Evolutionary conservation across 2,797 vertebrate species (phyloP).

Genomic region (Fistularia tabacaria): DNA sequence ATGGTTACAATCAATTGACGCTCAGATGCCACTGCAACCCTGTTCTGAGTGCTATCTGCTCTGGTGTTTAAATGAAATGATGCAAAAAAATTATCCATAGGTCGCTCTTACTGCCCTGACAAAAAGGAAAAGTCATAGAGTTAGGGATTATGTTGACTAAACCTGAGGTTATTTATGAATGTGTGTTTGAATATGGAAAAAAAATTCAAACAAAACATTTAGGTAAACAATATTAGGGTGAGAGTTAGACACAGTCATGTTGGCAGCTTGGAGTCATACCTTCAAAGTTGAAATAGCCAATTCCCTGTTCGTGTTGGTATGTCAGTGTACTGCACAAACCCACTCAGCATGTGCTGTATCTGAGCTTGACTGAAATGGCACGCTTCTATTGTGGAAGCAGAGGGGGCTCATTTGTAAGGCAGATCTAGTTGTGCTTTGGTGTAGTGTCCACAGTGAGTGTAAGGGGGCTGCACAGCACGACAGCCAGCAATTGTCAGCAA

Average conservation of each 20-base stretch:
- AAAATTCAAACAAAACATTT: too few relatives aligned
- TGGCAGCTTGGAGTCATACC: constrained; percentile 49
- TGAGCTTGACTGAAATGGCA: constrained; percentile 34
- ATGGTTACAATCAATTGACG: too few relatives aligned
- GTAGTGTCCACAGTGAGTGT: constrained; percentile 50
- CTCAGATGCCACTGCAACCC: too few relatives aligned
- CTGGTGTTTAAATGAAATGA: too few relatives aligned
- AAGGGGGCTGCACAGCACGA: constrained; percentile 51
- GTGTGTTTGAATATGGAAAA: too few relatives aligned
- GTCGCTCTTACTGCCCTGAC: too few relatives aligned
- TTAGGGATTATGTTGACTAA: too few relatives aligned
- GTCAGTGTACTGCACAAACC: not conserved
- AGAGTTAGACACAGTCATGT: constrained; percentile 40
- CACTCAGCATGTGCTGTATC: constrained; percentile 22
- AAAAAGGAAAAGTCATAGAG: too few relatives aligned
- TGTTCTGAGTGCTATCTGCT: too few relatives aligned
- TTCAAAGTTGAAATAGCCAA: constrained; percentile 45
- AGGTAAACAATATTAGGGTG: not conserved
- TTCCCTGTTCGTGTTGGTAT: constrained; percentile 7
- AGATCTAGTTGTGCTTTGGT: constrained; percentile 59
- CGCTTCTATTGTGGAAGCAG: constrained; percentile 41
- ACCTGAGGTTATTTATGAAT: too few relatives aligned
- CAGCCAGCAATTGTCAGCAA: constrained; percentile 73
- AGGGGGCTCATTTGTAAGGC: constrained; percentile 73
- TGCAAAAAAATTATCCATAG: too few relatives aligned